Evolutionary conservation across 2,888 invertebrate genomes (phyloP), one percentile per base, ranked within the genome.

Genomic region (Ashinkailepas kermadecensis): DNA sequence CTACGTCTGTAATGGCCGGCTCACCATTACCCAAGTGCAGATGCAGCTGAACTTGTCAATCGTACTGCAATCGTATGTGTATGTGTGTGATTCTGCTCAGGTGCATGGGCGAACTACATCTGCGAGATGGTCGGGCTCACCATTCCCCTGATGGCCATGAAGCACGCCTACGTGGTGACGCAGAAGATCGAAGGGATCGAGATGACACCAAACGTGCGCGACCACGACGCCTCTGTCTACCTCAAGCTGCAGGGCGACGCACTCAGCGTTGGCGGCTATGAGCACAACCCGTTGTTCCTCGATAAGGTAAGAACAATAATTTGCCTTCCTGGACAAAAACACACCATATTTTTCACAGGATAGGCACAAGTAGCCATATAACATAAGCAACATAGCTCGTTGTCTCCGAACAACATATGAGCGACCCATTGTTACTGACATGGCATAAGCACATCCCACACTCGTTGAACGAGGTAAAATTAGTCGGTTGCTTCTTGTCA

Each of bases 231-330:
- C 12, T 92, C 91, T 25, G 89, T 95, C 54, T 96, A 96, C 86
- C 91, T 96, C 84, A 91, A 94, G 85, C 91, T 95, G 4, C 94
- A 95, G 86, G 95, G 95, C 1, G 94, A 95, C 85, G 91, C 93
- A 0, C 91, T 96, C 80, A 91, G 91, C 83, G 91, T 96, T 85
- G 96, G 96, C 18, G 96, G 96, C 0, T 97, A 96, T 86, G 96
- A 97, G 87, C 87, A 89, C 0, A 95, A 96, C 87, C 96, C 96
- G 0, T 91, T 92, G 83, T 90, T 96, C 85, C 87, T 95, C 81
- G 92, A 94, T 85, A 91, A 92, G 87, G 93, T 93, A 87, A 85
- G 85, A 84, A 1, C 39, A 39, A 39, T 39, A 39, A 4, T 39
- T 39, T 39, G 39, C 39, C 39, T 39, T 39, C 39, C 39, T 39